phyloP scores from a whole-genome alignment of 1,140 invertebrate species.

The Cataglyphis hispanica region DNA sequence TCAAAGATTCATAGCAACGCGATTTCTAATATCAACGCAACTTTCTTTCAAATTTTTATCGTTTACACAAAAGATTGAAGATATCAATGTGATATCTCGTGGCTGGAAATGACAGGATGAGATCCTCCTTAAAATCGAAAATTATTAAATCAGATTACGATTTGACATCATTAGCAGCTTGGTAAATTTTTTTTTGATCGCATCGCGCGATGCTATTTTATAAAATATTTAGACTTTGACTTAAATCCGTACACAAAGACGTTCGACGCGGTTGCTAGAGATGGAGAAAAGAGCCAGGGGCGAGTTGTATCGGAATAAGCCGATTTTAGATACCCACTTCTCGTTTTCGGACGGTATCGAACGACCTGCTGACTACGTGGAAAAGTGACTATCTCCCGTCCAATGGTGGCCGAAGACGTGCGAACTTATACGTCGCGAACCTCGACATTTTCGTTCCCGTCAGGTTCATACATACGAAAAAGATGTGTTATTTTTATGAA shows the following conservation, averaged over 20 bases:
- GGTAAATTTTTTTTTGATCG: conserved; percentile 19
- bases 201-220: conserved; percentile 62
- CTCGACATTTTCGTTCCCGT: conserved; percentile 63
- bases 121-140: not conserved
- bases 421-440: conserved; percentile 62
- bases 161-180: not conserved
- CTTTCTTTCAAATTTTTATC: not conserved
- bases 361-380: conserved; percentile 74
- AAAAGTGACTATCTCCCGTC: conserved; percentile 59
- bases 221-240: conserved; percentile 66
- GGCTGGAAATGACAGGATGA: not conserved
- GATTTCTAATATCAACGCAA: not conserved
- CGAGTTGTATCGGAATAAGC: conserved; percentile 76
- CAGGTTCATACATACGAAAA: conserved; percentile 38
- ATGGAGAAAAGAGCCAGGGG: not conserved
- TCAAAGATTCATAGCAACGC: not conserved
- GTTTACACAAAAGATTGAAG: not conserved
- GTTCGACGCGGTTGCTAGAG: not conserved
- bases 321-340: conserved; percentile 77
- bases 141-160: conserved; percentile 23
- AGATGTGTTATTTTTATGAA: conserved; percentile 38
- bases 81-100: not conserved
- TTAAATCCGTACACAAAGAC: conserved; percentile 26
- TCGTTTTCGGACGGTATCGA: conserved; percentile 42
- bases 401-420: conserved; percentile 45